Conservation (phyloP, 2,888 invertebrate species). For the Drosophila nr. perissopoda region DNA sequence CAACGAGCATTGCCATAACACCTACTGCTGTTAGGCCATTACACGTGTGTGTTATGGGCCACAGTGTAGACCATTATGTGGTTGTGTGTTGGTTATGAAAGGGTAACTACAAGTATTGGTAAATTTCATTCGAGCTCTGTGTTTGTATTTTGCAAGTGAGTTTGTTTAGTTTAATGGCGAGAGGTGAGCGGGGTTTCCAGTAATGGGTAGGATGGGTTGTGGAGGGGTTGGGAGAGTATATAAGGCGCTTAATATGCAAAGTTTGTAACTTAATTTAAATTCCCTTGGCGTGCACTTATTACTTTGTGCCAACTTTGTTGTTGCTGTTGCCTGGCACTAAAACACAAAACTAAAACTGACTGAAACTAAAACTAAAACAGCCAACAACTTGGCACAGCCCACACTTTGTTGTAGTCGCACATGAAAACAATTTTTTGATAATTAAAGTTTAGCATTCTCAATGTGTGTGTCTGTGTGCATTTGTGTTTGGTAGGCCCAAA, state of each 20-base stretch:
- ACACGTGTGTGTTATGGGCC: slow-evolving; percentile 31
- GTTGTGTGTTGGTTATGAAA: slow-evolving; percentile 34
- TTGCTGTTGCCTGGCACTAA: slow-evolving; percentile 49
- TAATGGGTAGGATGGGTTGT: background rate
- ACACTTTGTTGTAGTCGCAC: slow-evolving; percentile 60
- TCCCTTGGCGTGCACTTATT: slow-evolving; percentile 70
- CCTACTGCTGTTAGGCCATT: slow-evolving; percentile 17
- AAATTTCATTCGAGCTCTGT: slow-evolving; percentile 47
- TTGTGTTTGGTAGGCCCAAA: slow-evolving; percentile 28
- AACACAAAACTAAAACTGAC: slow-evolving; percentile 50
- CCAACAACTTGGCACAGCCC: slow-evolving; percentile 58
- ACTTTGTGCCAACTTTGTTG: slow-evolving; percentile 63
- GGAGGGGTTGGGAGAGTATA: slow-evolving; percentile 3
- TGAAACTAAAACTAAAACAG: slow-evolving; percentile 42
- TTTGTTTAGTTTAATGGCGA: slow-evolving; percentile 33
- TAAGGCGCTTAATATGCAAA: slow-evolving; percentile 68
- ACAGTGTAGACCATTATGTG: slow-evolving; percentile 49
- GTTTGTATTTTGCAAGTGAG: slow-evolving; percentile 46
- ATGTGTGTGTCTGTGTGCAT: slow-evolving; percentile 9
- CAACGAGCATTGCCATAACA: background rate
- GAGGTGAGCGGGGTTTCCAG: background rate
- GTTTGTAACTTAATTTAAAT: slow-evolving; percentile 76
- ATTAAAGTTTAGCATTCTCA: slow-evolving; percentile 60
- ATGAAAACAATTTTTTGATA: slow-evolving; percentile 67
- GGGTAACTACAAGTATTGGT: slow-evolving; percentile 55